A percentile compares a stretch with the other conserved stretches of the same genome.
These are phyloP conservation scores for Chelmon rostratus DNA, from an alignment of 2,797 vertebrate species.

Conservation along the genomic window DNA sequence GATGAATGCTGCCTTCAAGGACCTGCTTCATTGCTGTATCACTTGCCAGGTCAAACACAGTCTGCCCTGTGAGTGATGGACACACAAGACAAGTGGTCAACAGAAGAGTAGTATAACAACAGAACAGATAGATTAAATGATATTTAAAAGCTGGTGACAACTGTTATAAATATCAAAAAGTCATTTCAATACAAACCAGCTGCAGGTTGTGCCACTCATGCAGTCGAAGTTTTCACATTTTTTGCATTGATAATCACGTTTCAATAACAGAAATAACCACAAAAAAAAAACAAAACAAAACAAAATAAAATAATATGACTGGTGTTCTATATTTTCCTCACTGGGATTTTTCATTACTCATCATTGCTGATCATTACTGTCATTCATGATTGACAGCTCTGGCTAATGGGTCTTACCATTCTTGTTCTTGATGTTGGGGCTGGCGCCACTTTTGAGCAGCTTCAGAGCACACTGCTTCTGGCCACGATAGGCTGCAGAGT, in stretches of 20 bases:
- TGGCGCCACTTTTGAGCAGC: slow-evolving; percentile 92
- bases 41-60: slow-evolving; percentile 91
- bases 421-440: slow-evolving; percentile 90
- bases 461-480: slow-evolving; percentile 93
- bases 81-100: slow-evolving; percentile 12
- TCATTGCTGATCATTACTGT: background rate
- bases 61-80: slow-evolving; percentile 88
- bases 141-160: background rate
- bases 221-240: background rate
- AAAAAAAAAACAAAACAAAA: too few species aligned
- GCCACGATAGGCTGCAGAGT: slow-evolving; percentile 95
- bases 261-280: background rate
- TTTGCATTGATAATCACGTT: slow-evolving; percentile 1
- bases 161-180: slow-evolving; percentile 12
- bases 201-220: background rate
- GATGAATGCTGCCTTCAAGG: slow-evolving; percentile 85
- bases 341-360: background rate
- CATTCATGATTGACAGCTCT: slow-evolving; percentile 1
- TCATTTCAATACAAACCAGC: background rate
- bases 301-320: background rate
- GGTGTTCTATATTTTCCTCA: background rate
- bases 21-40: slow-evolving; percentile 91
- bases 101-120: background rate
- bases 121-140: background rate
- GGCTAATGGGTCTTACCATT: slow-evolving; percentile 84